These are phyloP conservation scores for Hartigia nigra DNA, from an alignment of 2,888 invertebrate species.

Conservation along the genomic window DNA sequence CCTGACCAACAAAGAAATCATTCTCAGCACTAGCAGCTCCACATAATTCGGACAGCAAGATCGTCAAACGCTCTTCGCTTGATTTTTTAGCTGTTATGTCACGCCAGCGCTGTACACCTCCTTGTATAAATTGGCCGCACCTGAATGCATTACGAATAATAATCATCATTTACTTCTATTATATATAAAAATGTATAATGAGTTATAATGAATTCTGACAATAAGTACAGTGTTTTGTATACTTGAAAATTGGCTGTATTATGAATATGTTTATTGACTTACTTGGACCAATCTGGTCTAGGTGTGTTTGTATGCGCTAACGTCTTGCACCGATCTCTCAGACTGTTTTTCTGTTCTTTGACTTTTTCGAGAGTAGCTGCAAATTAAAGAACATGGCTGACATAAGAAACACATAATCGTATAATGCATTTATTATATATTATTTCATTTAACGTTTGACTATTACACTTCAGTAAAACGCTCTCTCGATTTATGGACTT, in stretches of 20 bases:
- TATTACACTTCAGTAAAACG: conserved; percentile 35
- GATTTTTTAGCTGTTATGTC: conserved; percentile 65
- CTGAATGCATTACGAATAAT: conserved; percentile 44
- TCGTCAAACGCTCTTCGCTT: conserved; percentile 66
- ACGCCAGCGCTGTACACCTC: conserved; percentile 69
- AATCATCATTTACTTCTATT: neutral
- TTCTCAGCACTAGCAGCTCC: conserved; percentile 67
- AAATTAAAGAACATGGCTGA: neutral
- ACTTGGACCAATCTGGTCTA: conserved; percentile 65
- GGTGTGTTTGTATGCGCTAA: conserved; percentile 68
- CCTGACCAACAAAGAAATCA: conserved; percentile 69
- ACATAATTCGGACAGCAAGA: conserved; percentile 67
- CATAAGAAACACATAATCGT: neutral
- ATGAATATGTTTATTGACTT: neutral
- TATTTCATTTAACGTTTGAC: neutral
- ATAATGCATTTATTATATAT: neutral
- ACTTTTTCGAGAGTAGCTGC: conserved; percentile 22
- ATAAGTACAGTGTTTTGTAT: neutral
- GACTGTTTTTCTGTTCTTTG: conserved; percentile 65
- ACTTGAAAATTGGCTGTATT: neutral
- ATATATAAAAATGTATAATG: neutral
- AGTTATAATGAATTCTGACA: neutral
- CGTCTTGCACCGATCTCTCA: conserved; percentile 66
- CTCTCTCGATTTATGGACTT: conserved; percentile 55
- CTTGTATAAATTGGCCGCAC: conserved; percentile 68